A percentile compares a stretch with the other conserved stretches of the same genome.
Evolutionary conservation across 2,888 invertebrate genomes (phyloP).

Genomic region (Leptinotarsa rubiginosa): DNA sequence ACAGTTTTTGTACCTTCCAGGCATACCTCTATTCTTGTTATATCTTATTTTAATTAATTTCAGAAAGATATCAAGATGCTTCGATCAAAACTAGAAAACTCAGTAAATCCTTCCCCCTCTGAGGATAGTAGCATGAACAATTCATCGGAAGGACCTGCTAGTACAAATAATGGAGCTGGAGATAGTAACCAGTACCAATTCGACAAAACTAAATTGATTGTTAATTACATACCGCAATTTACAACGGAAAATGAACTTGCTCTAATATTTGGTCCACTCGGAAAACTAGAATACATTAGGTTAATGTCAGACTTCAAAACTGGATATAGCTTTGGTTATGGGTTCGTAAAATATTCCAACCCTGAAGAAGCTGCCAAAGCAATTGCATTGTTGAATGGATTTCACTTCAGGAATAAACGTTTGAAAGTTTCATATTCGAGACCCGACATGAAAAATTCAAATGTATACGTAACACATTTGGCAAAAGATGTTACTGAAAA

Average conservation of each 20-base stretch:
- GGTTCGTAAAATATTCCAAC: conserved; percentile 91
- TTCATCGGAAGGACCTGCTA: conserved; percentile 40
- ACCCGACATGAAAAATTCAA: conserved; percentile 93
- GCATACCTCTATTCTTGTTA: no score
- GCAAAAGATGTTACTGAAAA: conserved; percentile 87
- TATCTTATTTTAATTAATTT: neutral
- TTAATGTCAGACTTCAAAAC: conserved; percentile 92
- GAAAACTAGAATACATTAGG: conserved; percentile 89
- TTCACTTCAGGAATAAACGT: conserved; percentile 81
- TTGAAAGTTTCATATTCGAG: conserved; percentile 94
- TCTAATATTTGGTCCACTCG: conserved; percentile 88
- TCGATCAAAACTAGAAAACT: conserved; percentile 48
- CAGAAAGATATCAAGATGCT: conserved; percentile 46
- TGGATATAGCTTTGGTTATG: conserved; percentile 96
- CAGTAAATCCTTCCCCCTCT: no score
- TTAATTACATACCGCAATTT: conserved; percentile 95
- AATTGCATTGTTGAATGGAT: conserved; percentile 86
- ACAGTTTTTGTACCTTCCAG: no score
- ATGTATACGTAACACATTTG: conserved; percentile 92
- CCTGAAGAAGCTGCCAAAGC: conserved; percentile 89
- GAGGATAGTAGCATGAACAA: no score
- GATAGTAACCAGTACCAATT: conserved; percentile 55
- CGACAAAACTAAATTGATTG: conserved; percentile 84
- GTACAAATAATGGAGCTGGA: conserved; percentile 57
- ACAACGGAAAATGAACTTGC: conserved; percentile 92